Conservation (phyloP, 2,888 invertebrate genomes). For the Campoplex capitator region DNA sequence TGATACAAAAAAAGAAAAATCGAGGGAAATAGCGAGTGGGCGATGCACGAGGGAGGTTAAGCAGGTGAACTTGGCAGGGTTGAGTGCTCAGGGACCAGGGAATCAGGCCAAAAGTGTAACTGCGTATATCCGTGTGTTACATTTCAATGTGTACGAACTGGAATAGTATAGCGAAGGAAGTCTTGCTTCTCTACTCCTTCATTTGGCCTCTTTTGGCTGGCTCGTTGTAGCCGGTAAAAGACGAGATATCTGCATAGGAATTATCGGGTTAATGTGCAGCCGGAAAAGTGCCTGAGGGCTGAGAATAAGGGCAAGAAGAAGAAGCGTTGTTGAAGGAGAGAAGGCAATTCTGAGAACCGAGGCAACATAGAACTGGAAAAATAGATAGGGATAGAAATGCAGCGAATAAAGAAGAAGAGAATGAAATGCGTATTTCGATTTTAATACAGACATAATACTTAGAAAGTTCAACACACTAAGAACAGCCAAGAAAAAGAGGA, state of each 20-base stretch:
- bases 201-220: not conserved
- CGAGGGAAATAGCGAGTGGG: not conserved
- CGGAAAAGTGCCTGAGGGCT: conserved; percentile 49
- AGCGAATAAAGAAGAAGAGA: conserved; percentile 17
- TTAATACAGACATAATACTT: not conserved
- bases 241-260: conserved; percentile 66
- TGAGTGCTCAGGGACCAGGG: conserved; percentile 64
- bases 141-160: not conserved
- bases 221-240: not conserved
- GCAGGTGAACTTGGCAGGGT: conserved; percentile 38
- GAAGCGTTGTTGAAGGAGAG: not conserved
- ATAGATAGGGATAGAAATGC: conserved; percentile 17
- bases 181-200: not conserved
- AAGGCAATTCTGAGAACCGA: not conserved
- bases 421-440: conserved; percentile 31
- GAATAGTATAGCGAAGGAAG: conserved; percentile 19
- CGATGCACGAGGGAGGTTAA: not conserved
- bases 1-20: not conserved
- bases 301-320: conserved; percentile 41
- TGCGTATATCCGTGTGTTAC: not conserved
- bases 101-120: conserved; percentile 51
- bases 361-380: not conserved
- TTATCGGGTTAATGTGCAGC: conserved; percentile 67
- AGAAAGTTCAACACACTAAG: not conserved
- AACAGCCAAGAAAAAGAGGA: not conserved